Percentiles rank a stretch among this genome's conserved stretches.
These are phyloP conservation scores for Centropus bengalensis DNA, from an alignment of 2,113 vertebrate genomes.

Conservation along the genomic window DNA sequence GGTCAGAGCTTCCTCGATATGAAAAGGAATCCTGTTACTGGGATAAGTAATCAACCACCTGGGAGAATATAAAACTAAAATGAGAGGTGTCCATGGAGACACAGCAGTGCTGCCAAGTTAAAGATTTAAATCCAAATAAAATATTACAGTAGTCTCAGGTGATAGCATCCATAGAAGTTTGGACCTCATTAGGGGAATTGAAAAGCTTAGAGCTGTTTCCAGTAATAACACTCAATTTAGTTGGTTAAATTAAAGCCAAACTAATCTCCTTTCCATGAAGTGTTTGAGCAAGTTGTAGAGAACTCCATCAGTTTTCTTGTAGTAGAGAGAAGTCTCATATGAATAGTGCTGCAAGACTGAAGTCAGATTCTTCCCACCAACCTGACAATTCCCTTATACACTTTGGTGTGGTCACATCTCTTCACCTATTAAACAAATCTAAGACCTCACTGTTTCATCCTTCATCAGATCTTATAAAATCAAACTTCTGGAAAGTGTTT, in stretches of 20 bases:
- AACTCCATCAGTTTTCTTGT: slow-evolving; percentile 59
- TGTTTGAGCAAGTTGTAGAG: slow-evolving; percentile 68
- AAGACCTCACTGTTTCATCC: slow-evolving; percentile 2
- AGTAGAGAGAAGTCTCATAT: background rate
- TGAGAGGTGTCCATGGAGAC: slow-evolving; percentile 55
- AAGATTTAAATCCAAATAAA: slow-evolving; percentile 71
- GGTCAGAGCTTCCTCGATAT: slow-evolving; percentile 46
- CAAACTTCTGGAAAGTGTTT: background rate
- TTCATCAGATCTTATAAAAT: slow-evolving; percentile 26
- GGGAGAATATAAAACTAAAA: slow-evolving; percentile 70
- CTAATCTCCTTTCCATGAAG: slow-evolving; percentile 70
- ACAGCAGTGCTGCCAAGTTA: slow-evolving; percentile 44
- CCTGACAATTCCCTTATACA: background rate
- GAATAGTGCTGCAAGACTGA: background rate
- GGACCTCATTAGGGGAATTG: slow-evolving; percentile 70
- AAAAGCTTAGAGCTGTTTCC: slow-evolving; percentile 69
- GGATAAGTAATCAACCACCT: slow-evolving; percentile 65
- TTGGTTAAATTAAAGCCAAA: slow-evolving; percentile 68
- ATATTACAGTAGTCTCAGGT: slow-evolving; percentile 73
- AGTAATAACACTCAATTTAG: slow-evolving; percentile 70
- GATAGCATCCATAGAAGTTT: slow-evolving; percentile 71
- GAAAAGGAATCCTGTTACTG: slow-evolving; percentile 57
- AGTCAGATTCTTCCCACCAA: background rate
- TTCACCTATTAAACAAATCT: background rate
- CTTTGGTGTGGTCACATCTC: slow-evolving; percentile 21